phyloP scores from a whole-genome alignment of 2,797 vertebrate genomes.

The Octomys mimax region DNA sequence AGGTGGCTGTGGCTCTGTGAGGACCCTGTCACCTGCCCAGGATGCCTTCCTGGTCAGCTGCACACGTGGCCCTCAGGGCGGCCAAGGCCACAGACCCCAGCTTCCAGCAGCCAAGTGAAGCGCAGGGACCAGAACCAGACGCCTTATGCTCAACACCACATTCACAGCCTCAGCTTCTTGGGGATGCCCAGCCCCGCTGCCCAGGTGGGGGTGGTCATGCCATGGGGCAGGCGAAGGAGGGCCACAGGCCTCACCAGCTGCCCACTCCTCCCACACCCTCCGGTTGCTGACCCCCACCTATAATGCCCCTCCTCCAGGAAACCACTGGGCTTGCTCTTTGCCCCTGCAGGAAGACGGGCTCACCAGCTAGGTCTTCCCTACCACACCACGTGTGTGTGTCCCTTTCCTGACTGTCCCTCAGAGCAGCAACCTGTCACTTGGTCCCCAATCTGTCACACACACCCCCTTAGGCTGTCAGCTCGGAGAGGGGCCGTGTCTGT shows the following conservation, averaged over 20 bases:
- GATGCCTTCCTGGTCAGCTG: not conserved
- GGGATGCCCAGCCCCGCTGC: not conserved
- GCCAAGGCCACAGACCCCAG: not conserved
- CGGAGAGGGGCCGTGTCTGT: not conserved
- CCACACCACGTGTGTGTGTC: too few relatives aligned
- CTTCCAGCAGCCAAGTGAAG: not conserved
- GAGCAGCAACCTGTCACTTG: not conserved
- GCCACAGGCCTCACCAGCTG: too few relatives aligned
- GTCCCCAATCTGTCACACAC: not conserved
- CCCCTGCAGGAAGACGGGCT: not conserved
- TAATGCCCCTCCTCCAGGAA: not conserved
- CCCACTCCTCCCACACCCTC: too few relatives aligned
- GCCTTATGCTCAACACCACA: not conserved
- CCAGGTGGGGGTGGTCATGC: not conserved
- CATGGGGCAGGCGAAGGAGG: not conserved
- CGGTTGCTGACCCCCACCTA: not conserved
- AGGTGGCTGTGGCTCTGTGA: not conserved
- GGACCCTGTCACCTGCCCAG: not conserved
- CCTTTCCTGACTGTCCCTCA: not conserved
- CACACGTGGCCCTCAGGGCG: not conserved
- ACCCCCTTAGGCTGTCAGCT: fast-evolving
- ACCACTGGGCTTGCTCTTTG: too few relatives aligned
- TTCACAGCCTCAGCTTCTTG: not conserved
- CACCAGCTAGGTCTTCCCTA: not conserved
- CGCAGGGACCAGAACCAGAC: not conserved